phyloP scores from a whole-genome alignment of 1,140 invertebrate genomes.

The Cepaea nemoralis region DNA sequence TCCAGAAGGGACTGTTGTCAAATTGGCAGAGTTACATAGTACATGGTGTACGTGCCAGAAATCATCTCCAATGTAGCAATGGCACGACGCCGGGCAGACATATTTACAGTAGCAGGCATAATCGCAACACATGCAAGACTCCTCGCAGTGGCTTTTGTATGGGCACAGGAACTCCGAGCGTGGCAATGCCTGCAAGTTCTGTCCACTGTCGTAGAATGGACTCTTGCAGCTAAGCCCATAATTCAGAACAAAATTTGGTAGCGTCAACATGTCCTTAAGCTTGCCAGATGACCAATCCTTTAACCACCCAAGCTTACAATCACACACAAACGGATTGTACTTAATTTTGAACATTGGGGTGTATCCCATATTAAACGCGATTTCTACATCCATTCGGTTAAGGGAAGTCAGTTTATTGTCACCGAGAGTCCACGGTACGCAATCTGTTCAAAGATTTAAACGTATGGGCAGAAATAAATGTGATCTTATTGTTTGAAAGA shows the following conservation, averaged over 20 bases:
- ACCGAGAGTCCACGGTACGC: constrained; percentile 45
- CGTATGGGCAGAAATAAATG: constrained; percentile 43
- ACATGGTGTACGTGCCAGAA: constrained; percentile 44
- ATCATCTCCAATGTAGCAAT: constrained; percentile 46
- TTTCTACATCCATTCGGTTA: constrained; percentile 39
- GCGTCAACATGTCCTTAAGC: constrained; percentile 44
- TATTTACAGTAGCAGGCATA: constrained; percentile 52
- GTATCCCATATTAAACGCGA: constrained; percentile 37
- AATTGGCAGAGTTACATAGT: constrained; percentile 42
- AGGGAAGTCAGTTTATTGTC: constrained; percentile 51
- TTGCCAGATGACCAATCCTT: constrained; percentile 48
- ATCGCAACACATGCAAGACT: constrained; percentile 54
- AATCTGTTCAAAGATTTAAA: constrained; percentile 49
- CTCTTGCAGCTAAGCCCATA: constrained; percentile 39
- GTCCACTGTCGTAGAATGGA: constrained; percentile 38
- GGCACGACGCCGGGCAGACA: constrained; percentile 47
- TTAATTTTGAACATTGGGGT: constrained; percentile 46
- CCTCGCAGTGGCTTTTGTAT: constrained; percentile 48
- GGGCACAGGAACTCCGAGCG: constrained; percentile 51
- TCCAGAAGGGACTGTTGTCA: constrained; percentile 44
- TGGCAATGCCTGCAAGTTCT: constrained; percentile 28
- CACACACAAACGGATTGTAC: constrained; percentile 56
- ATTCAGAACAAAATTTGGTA: constrained; percentile 22
- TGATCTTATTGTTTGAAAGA: constrained; percentile 47
- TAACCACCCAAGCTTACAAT: constrained; percentile 58